Base-by-base conservation (phyloP, 2,888 invertebrate species). In the Melikaiella ostensackeni region DNA sequence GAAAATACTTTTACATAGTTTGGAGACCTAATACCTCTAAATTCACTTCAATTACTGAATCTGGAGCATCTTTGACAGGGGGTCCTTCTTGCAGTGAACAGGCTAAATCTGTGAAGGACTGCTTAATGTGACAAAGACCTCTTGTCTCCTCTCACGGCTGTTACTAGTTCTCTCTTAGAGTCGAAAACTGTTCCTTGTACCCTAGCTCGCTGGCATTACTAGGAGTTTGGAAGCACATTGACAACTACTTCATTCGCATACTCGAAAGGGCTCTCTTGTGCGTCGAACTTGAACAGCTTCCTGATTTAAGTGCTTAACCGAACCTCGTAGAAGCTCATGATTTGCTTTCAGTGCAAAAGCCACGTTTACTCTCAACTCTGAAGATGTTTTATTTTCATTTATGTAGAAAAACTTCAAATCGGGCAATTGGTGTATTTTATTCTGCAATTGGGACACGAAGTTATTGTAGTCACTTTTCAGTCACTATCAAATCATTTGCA, bases 141-240 rank as follows among this genome's bases (percentile, higher is more conserved):
- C 70, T 70, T 70, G 50, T 50, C 30, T 70, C 50, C 42, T 66
- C 66, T 66, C 46, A 50, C 27, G 42, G 46, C 50, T 70, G 70
- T 50, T 70, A 50, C 46, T 27, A 70, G 70, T 70, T 70, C 70
- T 50, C 70, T 70, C 27, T 8, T 30, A 50, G 46, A 70, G 70
- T 50, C 13, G 70, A 50, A 70, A 70, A 50, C 50, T 70, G 70
- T 70, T 70, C 70, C 50, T 50, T 70, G 50, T 50, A 33, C 50
- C 50, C 70, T n/a, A 33, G 46, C 50, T 70, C n/a, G 27, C 16
- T 46, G 70, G 50, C 30, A 70, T 70, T 70, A 33, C 50, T 70
- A 9, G 50, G n/a, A 70, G 70, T 70, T 70, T 50, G 50, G 50
- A 70, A 70, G 70, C 70, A 50, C 70, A 70, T 70, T 70, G 46